Evolutionary conservation across 2,113 vertebrate genomes (phyloP), one percentile per base, ranked within the genome.

Genomic region (Halichoeres trimaculatus): DNA sequence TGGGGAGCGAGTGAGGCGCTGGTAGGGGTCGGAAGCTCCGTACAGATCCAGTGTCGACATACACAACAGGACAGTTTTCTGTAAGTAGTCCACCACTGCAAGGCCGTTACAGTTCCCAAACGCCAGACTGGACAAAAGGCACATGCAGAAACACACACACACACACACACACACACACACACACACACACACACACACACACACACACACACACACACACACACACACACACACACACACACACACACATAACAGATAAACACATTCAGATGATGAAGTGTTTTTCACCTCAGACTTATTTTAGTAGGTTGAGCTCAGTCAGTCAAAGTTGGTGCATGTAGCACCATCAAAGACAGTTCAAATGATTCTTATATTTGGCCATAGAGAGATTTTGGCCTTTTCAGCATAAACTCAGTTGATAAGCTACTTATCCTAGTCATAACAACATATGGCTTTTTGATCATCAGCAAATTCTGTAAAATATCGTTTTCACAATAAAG

Each of bases 71-170:
- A 98, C 81, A 34, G 92, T 96, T 93, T 96, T 99, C 94, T 99
- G 97, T 80, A 98, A 94, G 85, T 96, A 98, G 93, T 99, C 97
- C 91, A 99, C 96, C 63, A 99, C 94, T 0, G 94, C 96, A 71
- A 99, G 91, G 63, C 97, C 97, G 74, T 93, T 98, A 89, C 96
- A 96, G 88, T 97, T 99, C 76, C 98, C 98, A 90, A 99, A 95
- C 65, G 97, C 96, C 92, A 99, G 91, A 78, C 98, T 99, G 88
- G 56, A 84, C 19, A 67, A 36, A 72, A n/a, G 19, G 66, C 50
- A 11, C 38, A 38, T 48, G 69, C 57, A 76, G 4, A 48, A 35
- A 61, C 10, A 43, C 1, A 76, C 8, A 38, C 2, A 65, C 34
- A 58, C 36, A 63, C 13, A 63, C 3, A 53, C 41, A 19, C 54